Evolutionary conservation across 2,113 vertebrate species (phyloP).

Genomic region (Mionectes macconnelli): DNA sequence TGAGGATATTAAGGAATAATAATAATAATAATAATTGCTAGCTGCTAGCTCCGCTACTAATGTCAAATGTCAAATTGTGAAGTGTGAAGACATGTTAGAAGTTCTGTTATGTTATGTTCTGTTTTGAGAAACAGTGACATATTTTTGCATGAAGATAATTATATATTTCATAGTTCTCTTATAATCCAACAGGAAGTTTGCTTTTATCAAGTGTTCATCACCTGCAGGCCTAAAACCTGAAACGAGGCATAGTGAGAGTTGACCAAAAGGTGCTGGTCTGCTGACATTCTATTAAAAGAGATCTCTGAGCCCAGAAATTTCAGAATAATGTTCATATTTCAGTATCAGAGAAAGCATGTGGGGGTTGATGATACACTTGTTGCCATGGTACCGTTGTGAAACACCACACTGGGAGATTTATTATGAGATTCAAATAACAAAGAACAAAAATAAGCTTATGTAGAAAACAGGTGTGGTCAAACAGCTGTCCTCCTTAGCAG

Average conservation of each 20-base stretch:
- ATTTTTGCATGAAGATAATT: neutral
- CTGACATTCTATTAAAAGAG: neutral
- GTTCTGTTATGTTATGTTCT: neutral
- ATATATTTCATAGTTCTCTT: neutral
- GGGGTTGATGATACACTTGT: neutral
- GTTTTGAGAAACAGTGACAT: neutral
- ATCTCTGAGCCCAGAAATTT: neutral
- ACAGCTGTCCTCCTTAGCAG: neutral
- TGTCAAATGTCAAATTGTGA: neutral
- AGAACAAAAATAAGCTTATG: neutral
- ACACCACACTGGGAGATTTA: neutral
- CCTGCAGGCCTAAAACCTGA: neutral
- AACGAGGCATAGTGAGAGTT: neutral
- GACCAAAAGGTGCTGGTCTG: rapidly evolving
- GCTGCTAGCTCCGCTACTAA: neutral
- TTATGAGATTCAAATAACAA: neutral
- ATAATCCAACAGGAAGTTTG: neutral
- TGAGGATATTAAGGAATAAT: too few relatives aligned
- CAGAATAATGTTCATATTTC: neutral
- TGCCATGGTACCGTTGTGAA: neutral
- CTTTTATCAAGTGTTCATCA: neutral
- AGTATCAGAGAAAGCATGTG: neutral
- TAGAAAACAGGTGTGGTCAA: neutral
- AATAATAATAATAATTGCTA: too few relatives aligned
- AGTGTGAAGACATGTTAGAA: neutral